Evolutionary conservation across 2,113 vertebrate genomes (phyloP).

Genomic region (Genyomyrus donnyi): DNA sequence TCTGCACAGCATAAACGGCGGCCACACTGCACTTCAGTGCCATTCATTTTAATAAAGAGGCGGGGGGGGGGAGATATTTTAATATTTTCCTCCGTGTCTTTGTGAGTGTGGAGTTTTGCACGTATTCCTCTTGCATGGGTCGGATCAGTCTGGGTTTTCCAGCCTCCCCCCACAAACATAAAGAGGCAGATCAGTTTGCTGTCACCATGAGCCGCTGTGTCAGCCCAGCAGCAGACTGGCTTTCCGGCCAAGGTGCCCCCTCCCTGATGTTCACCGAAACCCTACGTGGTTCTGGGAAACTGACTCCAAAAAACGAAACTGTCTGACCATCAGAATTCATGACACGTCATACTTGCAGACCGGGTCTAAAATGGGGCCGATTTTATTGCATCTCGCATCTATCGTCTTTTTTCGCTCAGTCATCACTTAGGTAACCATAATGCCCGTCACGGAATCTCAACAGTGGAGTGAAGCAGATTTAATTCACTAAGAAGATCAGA

Average conservation of each 20-base stretch:
- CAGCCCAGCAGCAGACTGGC: background rate
- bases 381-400: background rate
- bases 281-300: background rate
- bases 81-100: background rate
- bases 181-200: background rate
- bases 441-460: background rate
- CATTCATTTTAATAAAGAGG: background rate
- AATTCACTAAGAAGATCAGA: background rate
- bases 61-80: background rate
- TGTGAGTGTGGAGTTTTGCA: background rate
- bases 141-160: background rate
- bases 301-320: background rate
- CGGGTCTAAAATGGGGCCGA: background rate
- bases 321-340: background rate
- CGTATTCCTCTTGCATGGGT: background rate
- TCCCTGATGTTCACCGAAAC: background rate
- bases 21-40: background rate
- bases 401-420: background rate
- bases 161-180: background rate
- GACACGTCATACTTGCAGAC: background rate
- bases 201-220: background rate
- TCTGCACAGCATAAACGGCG: background rate
- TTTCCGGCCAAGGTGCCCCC: background rate
- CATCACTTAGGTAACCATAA: background rate
- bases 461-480: background rate